Conservation (phyloP, 2,888 invertebrate species). For the Drosophila robusta region DNA sequence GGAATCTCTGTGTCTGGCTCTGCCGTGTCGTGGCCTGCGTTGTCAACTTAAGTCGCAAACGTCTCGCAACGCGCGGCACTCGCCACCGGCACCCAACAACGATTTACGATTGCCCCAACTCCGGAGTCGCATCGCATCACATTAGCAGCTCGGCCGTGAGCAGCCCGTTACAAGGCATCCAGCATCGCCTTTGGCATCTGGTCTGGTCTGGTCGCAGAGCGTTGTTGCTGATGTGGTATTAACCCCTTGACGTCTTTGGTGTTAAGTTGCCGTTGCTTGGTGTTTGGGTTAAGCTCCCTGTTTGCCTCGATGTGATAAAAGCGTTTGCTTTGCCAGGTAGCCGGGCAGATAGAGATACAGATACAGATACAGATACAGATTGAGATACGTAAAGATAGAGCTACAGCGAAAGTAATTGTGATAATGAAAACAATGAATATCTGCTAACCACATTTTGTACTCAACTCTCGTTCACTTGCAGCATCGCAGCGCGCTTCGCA, state of each 20-base stretch:
- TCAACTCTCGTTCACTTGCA: slow-evolving; percentile 22
- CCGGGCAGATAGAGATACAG: slow-evolving; percentile 31
- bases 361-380: slow-evolving; percentile 2
- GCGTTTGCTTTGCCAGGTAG: slow-evolving; percentile 67
- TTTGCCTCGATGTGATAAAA: slow-evolving; percentile 72
- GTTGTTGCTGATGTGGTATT: slow-evolving; percentile 62
- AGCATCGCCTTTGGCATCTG: slow-evolving; percentile 33
- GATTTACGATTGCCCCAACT: slow-evolving; percentile 62
- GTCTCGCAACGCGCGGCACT: slow-evolving; percentile 18
- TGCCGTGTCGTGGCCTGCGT: slow-evolving; percentile 27
- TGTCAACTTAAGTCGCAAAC: slow-evolving; percentile 63
- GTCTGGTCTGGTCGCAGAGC: not conserved
- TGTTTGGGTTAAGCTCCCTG: slow-evolving; percentile 82
- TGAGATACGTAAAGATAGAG: slow-evolving; percentile 14
- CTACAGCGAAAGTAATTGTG: slow-evolving; percentile 36
- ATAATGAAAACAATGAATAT: slow-evolving; percentile 7
- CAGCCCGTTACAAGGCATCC: slow-evolving; percentile 37
- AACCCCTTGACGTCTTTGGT: slow-evolving; percentile 78
- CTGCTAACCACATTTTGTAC: slow-evolving; percentile 3
- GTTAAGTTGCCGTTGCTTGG: slow-evolving; percentile 78
- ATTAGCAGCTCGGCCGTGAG: not conserved
- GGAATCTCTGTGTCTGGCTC: slow-evolving; percentile 41
- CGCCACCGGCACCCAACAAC: slow-evolving; percentile 30
- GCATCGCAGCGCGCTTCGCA: slow-evolving; percentile 60
- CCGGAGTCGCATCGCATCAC: slow-evolving; percentile 3